A percentile compares a stretch with the other conserved stretches of the same genome.
Conservation (phyloP, 2,888 invertebrate genomes). For the Pseudanteris insignis region DNA sequence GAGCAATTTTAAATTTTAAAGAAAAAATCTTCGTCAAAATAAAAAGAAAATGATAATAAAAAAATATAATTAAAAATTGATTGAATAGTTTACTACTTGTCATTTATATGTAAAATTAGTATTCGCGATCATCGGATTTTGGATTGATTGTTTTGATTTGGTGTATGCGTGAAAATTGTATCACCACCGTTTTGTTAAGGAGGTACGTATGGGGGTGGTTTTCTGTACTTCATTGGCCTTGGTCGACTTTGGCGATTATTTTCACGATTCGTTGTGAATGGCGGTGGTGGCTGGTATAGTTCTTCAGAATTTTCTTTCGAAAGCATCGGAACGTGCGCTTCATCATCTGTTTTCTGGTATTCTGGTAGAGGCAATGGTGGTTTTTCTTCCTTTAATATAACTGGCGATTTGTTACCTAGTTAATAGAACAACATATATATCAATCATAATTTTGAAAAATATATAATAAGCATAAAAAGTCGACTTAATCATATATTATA, state of each 20-base stretch:
- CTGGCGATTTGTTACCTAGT: constrained; percentile 86
- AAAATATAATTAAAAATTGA: background rate
- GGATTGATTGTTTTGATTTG: constrained; percentile 53
- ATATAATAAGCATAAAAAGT: too few relatives aligned
- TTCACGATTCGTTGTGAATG: constrained; percentile 80
- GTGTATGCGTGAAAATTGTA: constrained; percentile 56
- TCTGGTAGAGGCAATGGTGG: constrained; percentile 90
- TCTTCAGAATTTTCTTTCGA: constrained; percentile 70
- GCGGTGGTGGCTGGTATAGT: constrained; percentile 91
- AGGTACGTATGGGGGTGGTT: constrained; percentile 96
- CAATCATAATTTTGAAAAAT: too few relatives aligned
- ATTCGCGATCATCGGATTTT: constrained; percentile 26
- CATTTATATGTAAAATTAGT: constrained; percentile 29
- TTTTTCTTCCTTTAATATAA: constrained; percentile 94
- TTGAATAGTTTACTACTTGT: constrained; percentile 15
- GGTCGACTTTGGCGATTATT: constrained; percentile 79
- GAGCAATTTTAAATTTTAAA: too few relatives aligned
- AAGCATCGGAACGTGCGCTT: constrained; percentile 67
- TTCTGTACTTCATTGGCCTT: constrained; percentile 89
- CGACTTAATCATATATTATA: too few relatives aligned
- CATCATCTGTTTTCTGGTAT: constrained; percentile 71
- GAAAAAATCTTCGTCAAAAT: background rate
- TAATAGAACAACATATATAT: too few relatives aligned
- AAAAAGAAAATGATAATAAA: constrained; percentile 1
- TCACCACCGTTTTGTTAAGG: constrained; percentile 75